Evolutionary conservation across 92 coral and sea anemone species (phyloP).

Genomic region (Epizoanthus ramosus): DNA sequence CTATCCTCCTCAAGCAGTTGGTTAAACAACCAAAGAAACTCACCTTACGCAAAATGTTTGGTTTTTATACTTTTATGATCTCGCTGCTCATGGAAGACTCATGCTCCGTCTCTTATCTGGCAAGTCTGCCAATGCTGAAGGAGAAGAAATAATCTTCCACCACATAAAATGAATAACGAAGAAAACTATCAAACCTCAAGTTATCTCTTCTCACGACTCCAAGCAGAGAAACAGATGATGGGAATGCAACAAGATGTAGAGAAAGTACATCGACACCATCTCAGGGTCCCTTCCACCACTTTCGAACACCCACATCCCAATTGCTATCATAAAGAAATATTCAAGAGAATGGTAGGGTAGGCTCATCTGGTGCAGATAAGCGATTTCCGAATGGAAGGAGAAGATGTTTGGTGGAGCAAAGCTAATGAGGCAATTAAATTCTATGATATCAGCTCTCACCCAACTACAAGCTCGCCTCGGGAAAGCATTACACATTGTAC

Average conservation of each 20-base stretch:
- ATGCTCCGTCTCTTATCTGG: constrained; percentile 17
- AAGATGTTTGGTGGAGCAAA: constrained; percentile 37
- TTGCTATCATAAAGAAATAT: constrained; percentile 23
- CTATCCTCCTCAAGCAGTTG: constrained; percentile 32
- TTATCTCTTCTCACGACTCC: constrained; percentile 39
- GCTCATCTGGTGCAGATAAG: constrained; percentile 32
- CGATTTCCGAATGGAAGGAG: constrained; percentile 28
- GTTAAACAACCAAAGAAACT: constrained; percentile 31
- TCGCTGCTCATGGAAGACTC: background rate
- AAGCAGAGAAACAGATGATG: constrained; percentile 41
- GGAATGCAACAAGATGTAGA: background rate
- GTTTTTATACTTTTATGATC: constrained; percentile 24
- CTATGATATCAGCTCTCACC: constrained; percentile 1
- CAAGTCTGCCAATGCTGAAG: background rate
- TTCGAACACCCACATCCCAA: constrained; percentile 43
- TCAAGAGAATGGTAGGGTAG: constrained; percentile 43
- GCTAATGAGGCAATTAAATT: constrained; percentile 30
- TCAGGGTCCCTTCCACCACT: constrained; percentile 24
- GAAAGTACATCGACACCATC: background rate
- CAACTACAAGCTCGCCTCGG: constrained; percentile 3
- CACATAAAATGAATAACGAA: constrained; percentile 39
- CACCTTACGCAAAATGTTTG: constrained; percentile 40
- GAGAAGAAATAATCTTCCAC: constrained; percentile 41
- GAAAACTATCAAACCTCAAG: constrained; percentile 37
- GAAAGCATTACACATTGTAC: background rate